Conservation (phyloP, 2,797 vertebrate species). For the Graptemys geographica region DNA sequence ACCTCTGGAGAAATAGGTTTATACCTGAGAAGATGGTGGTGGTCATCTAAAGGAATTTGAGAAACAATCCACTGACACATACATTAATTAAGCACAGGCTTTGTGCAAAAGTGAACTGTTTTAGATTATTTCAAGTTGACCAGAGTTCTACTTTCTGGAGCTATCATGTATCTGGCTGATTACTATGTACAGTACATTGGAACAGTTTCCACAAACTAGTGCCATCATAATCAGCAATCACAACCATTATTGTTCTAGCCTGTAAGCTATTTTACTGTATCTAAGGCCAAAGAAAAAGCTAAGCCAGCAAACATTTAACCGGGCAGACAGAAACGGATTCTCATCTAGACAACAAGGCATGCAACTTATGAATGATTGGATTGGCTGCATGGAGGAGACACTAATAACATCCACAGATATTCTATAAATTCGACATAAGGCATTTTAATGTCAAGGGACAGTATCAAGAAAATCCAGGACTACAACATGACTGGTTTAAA, state of each 20-base stretch:
- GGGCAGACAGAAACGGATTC: slow-evolving; percentile 2
- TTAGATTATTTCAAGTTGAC: background rate
- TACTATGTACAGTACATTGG: slow-evolving; percentile 8
- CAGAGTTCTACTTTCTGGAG: slow-evolving; percentile 2
- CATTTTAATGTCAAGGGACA: background rate
- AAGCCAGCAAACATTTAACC: slow-evolving; percentile 15
- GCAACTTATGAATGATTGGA: background rate
- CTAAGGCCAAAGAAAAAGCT: slow-evolving; percentile 12
- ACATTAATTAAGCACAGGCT: background rate
- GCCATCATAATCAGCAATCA: slow-evolving; percentile 27
- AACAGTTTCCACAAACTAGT: slow-evolving; percentile 1
- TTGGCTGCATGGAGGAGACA: background rate
- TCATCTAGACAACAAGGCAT: background rate
- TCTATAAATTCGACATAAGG: background rate
- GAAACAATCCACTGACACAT: background rate
- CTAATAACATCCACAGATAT: background rate
- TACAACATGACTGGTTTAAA: background rate
- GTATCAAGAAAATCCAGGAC: background rate
- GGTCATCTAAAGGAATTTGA: background rate
- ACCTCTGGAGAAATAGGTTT: background rate
- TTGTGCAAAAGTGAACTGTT: background rate
- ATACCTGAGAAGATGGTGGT: background rate
- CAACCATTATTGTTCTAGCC: background rate
- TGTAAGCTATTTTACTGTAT: background rate
- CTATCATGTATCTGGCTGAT: background rate